These are phyloP conservation scores for Lapara coniferarum DNA, from an alignment of 2,888 invertebrate species.

Conservation along the genomic window DNA sequence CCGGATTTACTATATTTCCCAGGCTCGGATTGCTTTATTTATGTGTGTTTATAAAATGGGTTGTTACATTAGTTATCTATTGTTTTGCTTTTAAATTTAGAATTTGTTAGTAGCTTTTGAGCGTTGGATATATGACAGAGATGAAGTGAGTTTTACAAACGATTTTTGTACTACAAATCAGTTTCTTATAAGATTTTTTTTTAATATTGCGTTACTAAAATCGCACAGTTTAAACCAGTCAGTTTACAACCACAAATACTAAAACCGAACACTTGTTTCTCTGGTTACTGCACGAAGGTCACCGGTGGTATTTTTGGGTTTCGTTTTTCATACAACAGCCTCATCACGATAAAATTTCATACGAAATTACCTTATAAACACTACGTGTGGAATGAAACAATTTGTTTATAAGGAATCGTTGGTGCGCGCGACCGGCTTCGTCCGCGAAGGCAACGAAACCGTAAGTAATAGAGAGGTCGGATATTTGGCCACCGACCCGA, in stretches of 20 bases:
- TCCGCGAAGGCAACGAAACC: constrained; percentile 46
- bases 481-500: constrained; percentile 59
- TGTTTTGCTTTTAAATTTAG: background rate
- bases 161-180: too few species aligned
- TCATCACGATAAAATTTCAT: too few species aligned
- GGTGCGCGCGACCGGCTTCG: constrained; percentile 45
- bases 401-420: constrained; percentile 53
- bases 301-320: too few species aligned
- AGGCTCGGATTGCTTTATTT: constrained; percentile 20
- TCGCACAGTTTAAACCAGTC: too few species aligned
- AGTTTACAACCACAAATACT: too few species aligned
- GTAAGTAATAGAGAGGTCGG: constrained; percentile 65
- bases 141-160: too few species aligned
- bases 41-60: constrained; percentile 19
- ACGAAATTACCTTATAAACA: background rate
- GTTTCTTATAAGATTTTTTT: too few species aligned
- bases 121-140: too few species aligned
- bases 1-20: constrained; percentile 44
- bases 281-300: too few species aligned
- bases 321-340: too few species aligned
- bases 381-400: constrained; percentile 45
- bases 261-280: too few species aligned
- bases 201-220: too few species aligned
- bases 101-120: background rate
- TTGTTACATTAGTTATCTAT: background rate